phyloP scores from a whole-genome alignment of 2,888 invertebrate species.

The Microchrysa polita region DNA sequence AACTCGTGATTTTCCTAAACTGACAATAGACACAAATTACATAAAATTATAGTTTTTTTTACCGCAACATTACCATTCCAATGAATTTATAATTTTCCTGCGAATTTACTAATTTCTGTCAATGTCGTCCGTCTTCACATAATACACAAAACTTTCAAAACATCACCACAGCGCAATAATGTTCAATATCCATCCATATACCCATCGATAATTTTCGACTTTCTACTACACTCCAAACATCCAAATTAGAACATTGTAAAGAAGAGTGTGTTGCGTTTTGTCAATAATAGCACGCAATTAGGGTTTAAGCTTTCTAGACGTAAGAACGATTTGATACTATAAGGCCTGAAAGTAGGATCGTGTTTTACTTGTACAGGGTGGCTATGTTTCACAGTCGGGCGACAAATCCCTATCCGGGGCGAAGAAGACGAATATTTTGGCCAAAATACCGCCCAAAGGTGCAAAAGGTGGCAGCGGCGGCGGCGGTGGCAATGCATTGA shows the following conservation, averaged over 20 bases:
- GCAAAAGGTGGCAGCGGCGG: conserved; percentile 55
- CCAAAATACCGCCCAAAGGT: conserved; percentile 70
- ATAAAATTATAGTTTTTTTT: too few species aligned
- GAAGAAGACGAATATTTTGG: conserved; percentile 84
- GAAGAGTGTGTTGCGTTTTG: conserved; percentile 45
- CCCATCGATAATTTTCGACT: background rate
- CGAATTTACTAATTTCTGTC: too few species aligned
- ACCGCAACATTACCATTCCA: too few species aligned
- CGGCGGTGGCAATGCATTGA: conserved; percentile 44
- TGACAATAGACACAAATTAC: too few species aligned
- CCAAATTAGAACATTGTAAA: background rate
- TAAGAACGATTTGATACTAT: conserved; percentile 60
- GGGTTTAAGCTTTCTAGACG: conserved; percentile 41
- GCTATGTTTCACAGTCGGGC: conserved; percentile 68
- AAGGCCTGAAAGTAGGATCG: conserved; percentile 70
- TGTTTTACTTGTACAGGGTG: conserved; percentile 74
- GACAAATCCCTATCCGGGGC: conserved; percentile 73
- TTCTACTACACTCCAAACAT: background rate
- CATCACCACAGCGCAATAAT: too few species aligned
- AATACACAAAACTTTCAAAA: too few species aligned
- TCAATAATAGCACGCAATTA: conserved; percentile 58
- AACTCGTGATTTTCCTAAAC: too few species aligned
- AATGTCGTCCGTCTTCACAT: too few species aligned
- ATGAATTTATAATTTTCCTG: too few species aligned
- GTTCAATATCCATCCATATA: too few species aligned